These are phyloP conservation scores for Columbina picui DNA, from an alignment of 2,113 vertebrate species.

Conservation along the genomic window DNA sequence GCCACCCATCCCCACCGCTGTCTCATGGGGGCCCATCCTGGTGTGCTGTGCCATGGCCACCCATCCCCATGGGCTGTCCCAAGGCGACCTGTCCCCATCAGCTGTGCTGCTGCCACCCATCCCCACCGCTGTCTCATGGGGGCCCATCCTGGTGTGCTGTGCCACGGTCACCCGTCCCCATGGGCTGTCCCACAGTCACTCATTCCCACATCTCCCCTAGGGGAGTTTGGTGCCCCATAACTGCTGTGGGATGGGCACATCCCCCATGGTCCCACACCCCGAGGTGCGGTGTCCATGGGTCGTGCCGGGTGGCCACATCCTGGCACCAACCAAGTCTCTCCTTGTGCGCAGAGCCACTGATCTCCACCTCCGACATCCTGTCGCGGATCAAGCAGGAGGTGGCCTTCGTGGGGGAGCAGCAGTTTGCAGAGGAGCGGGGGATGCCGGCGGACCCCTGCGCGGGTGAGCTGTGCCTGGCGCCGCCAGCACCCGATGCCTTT, in stretches of 20 bases:
- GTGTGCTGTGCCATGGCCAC: not conserved
- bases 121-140: fast-evolving
- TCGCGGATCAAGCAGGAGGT: slow-evolving; percentile 83
- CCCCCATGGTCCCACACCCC: fast-evolving
- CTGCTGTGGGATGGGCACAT: not conserved
- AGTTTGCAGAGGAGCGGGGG: slow-evolving; percentile 71
- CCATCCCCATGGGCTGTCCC: not conserved
- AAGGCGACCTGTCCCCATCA: not conserved
- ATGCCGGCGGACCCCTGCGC: slow-evolving; percentile 65
- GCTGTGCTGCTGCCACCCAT: not conserved
- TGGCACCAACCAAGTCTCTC: not conserved
- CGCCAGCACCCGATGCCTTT: not conserved
- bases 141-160: not conserved
- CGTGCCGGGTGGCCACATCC: fast-evolving
- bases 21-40: not conserved
- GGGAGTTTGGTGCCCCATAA: not conserved
- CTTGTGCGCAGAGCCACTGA: slow-evolving; percentile 65
- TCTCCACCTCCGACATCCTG: slow-evolving; percentile 79
- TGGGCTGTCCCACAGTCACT: not conserved
- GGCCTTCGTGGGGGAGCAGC: slow-evolving; percentile 71
- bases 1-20: not conserved
- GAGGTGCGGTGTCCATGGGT: fast-evolving
- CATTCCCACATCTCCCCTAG: fast-evolving
- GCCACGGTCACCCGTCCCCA: not conserved
- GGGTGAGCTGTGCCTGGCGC: slow-evolving; percentile 9